Percentiles rank a stretch among this genome's conserved stretches.
phyloP scores from a whole-genome alignment of 2,888 invertebrate genomes.

The Hylaea fasciaria region DNA sequence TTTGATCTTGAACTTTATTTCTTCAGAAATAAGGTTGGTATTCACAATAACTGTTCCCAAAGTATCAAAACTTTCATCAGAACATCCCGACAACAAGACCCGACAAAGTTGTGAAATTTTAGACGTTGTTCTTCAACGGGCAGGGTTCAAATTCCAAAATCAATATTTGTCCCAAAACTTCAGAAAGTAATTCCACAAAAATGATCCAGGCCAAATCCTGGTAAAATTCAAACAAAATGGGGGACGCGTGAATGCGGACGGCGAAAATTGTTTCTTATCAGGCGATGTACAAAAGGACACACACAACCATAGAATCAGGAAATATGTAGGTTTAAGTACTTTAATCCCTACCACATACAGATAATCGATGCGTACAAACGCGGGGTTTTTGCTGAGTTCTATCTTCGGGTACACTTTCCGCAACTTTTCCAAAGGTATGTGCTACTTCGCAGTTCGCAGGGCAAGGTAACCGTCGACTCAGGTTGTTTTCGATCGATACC shows the following conservation, averaged over 20 bases:
- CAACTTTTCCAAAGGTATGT: no score
- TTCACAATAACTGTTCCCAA: not conserved
- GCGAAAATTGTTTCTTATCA: conserved; percentile 50
- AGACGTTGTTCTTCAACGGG: conserved; percentile 8
- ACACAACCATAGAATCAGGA: conserved; percentile 11
- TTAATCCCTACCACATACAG: no score
- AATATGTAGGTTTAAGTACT: not conserved
- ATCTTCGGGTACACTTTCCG: no score
- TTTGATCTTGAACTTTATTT: conserved; percentile 4
- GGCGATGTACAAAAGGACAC: conserved; percentile 35
- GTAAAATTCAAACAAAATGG: conserved; percentile 39
- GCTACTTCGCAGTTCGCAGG: no score
- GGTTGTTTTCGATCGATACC: no score
- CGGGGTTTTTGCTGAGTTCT: no score
- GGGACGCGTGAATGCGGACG: conserved; percentile 43
- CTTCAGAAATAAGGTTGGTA: not conserved
- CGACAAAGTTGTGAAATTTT: conserved; percentile 4
- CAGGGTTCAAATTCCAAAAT: conserved; percentile 12
- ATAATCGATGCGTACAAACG: no score
- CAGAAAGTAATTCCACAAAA: conserved; percentile 36
- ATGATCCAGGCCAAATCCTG: conserved; percentile 35
- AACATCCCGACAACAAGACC: conserved; percentile 13
- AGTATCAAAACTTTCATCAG: conserved; percentile 6
- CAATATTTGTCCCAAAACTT: conserved; percentile 17
- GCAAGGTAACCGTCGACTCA: no score